Conservation (phyloP, 2,888 invertebrate species). For the Anarsia innoxiella region DNA sequence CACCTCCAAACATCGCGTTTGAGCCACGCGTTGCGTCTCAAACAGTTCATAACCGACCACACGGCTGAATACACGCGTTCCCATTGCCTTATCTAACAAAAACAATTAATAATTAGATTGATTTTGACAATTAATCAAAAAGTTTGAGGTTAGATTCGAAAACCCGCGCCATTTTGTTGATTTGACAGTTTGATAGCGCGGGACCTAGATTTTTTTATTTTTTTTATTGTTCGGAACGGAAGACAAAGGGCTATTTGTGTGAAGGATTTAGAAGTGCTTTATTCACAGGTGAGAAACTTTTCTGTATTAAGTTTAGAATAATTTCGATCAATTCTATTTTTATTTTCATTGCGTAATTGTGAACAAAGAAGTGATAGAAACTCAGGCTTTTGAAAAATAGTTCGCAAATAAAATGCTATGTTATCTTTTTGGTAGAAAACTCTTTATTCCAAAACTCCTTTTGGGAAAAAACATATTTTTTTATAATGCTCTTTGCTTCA, state of each 20-base stretch:
- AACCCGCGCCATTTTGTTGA: neutral
- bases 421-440: no score
- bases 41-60: slow-evolving; percentile 47
- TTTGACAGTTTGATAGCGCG: slow-evolving; percentile 26
- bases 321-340: no score
- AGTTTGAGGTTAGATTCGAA: slow-evolving; percentile 25
- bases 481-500: no score
- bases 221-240: slow-evolving; percentile 1
- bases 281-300: no score
- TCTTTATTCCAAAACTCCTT: no score
- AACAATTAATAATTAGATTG: slow-evolving; percentile 18
- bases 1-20: slow-evolving; percentile 42
- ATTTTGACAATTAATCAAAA: slow-evolving; percentile 10
- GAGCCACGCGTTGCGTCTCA: slow-evolving; percentile 24
- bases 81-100: slow-evolving; percentile 22
- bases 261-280: no score
- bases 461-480: no score
- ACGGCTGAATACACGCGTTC: slow-evolving; percentile 41
- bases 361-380: slow-evolving; percentile 31
- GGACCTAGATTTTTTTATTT: slow-evolving; percentile 27
- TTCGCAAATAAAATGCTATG: no score
- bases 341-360: no score
- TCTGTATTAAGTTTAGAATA: no score
- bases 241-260: no score
- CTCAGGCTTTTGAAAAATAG: no score